These are phyloP conservation scores for Drosophila diplacantha DNA, from an alignment of 2,888 invertebrate species.

Conservation along the genomic window DNA sequence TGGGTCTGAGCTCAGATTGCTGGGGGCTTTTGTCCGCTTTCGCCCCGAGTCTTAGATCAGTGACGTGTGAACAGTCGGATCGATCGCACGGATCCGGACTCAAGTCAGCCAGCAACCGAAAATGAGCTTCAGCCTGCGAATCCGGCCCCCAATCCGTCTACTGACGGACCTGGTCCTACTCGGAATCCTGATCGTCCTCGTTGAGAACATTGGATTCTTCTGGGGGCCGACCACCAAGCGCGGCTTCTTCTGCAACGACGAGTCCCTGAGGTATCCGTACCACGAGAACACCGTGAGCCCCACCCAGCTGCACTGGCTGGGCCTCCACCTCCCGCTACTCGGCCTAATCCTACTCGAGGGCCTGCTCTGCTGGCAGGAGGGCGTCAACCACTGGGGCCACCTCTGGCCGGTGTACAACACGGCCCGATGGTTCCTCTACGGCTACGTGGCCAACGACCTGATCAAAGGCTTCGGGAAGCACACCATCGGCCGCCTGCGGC, in stretches of 20 bases:
- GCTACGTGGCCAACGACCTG: conserved; percentile 40
- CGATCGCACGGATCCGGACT: conserved; percentile 36
- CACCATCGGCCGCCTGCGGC: conserved; percentile 61
- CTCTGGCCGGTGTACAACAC: conserved; percentile 43
- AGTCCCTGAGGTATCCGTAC: conserved; percentile 64
- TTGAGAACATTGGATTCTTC: conserved; percentile 25
- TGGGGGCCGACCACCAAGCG: conserved; percentile 46
- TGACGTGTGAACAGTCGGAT: conserved; percentile 35
- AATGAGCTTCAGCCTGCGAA: conserved; percentile 43
- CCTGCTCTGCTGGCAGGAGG: conserved; percentile 17
- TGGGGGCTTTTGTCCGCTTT: conserved; percentile 27
- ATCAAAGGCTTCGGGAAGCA: conserved; percentile 57
- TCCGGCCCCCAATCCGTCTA: conserved; percentile 21
- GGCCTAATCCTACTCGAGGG: conserved; percentile 45
- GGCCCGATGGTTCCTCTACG: conserved; percentile 56
- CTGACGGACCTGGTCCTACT: conserved; percentile 43
- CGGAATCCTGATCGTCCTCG: conserved; percentile 26
- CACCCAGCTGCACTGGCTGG: conserved; percentile 37
- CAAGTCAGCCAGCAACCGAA: not conserved
- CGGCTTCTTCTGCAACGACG: conserved; percentile 69
- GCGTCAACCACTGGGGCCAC: conserved; percentile 2
- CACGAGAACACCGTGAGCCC: conserved; percentile 48
- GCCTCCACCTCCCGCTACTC: conserved; percentile 49
- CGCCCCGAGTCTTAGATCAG: conserved; percentile 32
- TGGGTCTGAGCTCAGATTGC: conserved; percentile 19